Evolutionary conservation across 2,888 invertebrate species (phyloP).

Genomic region (Xestia c-nigrum): DNA sequence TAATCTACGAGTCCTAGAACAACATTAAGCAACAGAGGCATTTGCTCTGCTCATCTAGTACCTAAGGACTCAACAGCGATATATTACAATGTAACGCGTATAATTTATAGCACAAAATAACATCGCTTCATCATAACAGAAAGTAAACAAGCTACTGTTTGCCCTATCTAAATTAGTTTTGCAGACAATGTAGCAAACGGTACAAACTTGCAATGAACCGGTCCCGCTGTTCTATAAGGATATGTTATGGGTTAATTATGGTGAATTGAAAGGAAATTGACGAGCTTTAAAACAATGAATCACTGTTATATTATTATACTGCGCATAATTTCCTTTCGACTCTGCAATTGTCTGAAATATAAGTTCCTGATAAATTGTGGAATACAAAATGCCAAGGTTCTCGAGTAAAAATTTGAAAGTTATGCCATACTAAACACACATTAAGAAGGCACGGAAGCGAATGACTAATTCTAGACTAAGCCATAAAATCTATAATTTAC

Average conservation of each 20-base stretch:
- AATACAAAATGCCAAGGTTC: slow-evolving; percentile 22
- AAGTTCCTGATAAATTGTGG: slow-evolving; percentile 1
- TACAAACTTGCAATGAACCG: slow-evolving; percentile 25
- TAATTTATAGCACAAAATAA: slow-evolving; percentile 19
- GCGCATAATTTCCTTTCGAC: slow-evolving; percentile 17
- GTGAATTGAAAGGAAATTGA: slow-evolving; percentile 32
- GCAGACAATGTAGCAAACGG: slow-evolving; percentile 40
- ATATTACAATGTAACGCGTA: slow-evolving; percentile 7
- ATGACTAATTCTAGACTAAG: slow-evolving; percentile 26
- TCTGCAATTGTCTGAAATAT: slow-evolving; percentile 2
- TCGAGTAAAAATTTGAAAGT: slow-evolving; percentile 26
- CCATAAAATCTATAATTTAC: slow-evolving; percentile 17
- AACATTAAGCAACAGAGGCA: neutral
- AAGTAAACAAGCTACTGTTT: slow-evolving; percentile 56
- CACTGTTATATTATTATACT: slow-evolving; percentile 11
- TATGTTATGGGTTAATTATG: slow-evolving; percentile 37
- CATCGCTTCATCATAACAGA: slow-evolving; percentile 40
- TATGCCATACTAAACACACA: slow-evolving; percentile 12
- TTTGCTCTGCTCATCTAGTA: neutral
- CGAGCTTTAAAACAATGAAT: slow-evolving; percentile 36
- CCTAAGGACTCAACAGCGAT: neutral
- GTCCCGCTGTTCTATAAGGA: slow-evolving; percentile 45
- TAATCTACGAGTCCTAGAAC: neutral
- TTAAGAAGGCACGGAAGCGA: slow-evolving; percentile 23
- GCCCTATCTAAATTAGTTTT: slow-evolving; percentile 53